These are phyloP conservation scores for Limenitis camilla DNA, from an alignment of 2,888 invertebrate species.

Conservation along the genomic window DNA sequence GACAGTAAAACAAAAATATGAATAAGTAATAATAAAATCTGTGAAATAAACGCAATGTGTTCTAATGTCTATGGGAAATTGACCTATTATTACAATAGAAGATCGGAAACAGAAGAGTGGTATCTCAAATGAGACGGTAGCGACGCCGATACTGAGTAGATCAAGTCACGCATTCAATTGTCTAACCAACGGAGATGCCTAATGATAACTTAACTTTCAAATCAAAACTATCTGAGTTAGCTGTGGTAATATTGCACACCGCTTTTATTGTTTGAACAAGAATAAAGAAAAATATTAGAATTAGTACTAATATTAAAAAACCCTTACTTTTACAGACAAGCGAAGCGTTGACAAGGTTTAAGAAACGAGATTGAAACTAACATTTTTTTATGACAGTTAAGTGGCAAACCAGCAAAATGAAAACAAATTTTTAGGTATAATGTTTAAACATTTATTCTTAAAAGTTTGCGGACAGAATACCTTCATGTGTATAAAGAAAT, in stretches of 20 bases:
- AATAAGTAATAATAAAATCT: not conserved
- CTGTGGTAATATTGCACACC: not conserved
- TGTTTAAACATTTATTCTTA: no score
- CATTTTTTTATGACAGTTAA: no score
- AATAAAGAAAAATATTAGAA: not conserved
- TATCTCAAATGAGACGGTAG: constrained; percentile 15
- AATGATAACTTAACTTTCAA: constrained; percentile 6
- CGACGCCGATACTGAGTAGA: constrained; percentile 28
- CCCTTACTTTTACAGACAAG: no score
- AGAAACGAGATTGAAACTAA: no score
- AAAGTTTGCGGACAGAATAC: no score
- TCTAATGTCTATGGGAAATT: constrained; percentile 14
- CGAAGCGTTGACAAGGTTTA: no score
- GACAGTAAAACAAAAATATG: not conserved
- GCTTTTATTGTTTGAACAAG: not conserved
- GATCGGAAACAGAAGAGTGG: constrained; percentile 1
- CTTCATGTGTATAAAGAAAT: no score
- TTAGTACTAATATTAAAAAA: not conserved
- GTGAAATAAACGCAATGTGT: not conserved
- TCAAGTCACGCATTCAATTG: constrained; percentile 58
- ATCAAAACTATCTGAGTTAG: not conserved
- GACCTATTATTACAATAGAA: constrained; percentile 8
- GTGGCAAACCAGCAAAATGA: no score
- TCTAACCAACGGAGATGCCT: constrained; percentile 27
- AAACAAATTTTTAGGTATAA: no score